Conservation (phyloP, 2,888 invertebrate genomes). For the Digitonthophagus gazella region DNA sequence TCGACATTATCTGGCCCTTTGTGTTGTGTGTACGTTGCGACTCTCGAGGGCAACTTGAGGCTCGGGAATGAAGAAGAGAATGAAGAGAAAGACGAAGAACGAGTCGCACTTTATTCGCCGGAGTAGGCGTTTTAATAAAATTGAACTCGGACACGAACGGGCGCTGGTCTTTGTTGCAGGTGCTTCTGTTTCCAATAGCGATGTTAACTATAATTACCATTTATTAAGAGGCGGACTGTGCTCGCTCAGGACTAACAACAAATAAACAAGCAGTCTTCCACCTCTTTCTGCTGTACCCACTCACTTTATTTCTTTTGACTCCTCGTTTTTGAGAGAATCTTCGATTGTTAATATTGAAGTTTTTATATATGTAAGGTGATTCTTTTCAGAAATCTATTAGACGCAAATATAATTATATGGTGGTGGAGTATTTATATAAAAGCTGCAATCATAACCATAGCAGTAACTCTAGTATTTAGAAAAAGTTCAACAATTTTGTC, state of each 20-base stretch:
- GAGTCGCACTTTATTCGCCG: constrained; percentile 8
- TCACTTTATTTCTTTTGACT: no score
- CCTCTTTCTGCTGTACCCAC: not conserved
- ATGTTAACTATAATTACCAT: constrained; percentile 46
- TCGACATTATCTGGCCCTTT: not conserved
- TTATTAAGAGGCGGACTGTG: constrained; percentile 43
- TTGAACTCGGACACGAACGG: constrained; percentile 37
- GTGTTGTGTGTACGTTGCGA: not conserved
- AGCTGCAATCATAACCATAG: no score
- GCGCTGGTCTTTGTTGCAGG: constrained; percentile 41
- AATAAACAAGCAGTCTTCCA: constrained; percentile 6
- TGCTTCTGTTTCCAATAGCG: constrained; percentile 44
- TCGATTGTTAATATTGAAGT: no score
- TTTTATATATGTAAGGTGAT: no score
- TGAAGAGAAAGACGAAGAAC: not conserved
- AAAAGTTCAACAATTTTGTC: no score
- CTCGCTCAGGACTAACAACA: constrained; percentile 13
- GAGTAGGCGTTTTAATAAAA: constrained; percentile 38
- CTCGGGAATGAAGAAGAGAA: not conserved
- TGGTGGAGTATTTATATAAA: no score
- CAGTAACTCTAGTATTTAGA: no score
- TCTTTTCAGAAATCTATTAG: no score
- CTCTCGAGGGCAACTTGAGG: not conserved
- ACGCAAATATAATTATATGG: no score
- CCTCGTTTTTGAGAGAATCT: no score